Base-by-base conservation (phyloP, 2,113 vertebrate species). In the Carettochelys insculpta region DNA sequence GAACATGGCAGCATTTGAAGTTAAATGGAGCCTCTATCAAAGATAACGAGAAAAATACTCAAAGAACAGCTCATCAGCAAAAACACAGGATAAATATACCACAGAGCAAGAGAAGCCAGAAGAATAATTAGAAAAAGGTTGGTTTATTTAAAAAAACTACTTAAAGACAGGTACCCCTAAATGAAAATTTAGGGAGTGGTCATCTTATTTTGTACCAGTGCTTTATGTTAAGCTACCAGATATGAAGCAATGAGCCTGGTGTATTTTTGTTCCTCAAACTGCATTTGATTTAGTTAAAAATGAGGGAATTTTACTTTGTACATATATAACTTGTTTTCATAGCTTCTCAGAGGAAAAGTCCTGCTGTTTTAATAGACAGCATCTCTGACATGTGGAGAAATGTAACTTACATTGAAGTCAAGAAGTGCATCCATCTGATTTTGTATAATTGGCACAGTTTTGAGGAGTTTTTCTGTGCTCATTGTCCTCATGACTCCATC, bases 401-500 rank as follows among this genome's bases (percentile, higher is more conserved):
- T 19, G 81, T 89, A 88, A 97, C 98, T 98, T 98, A 99, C 99
- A 97, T 99, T 99, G 96, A 99, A 99, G 96, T 99, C 99, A 13
- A 99, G 98, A 89, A 99, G 98, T 61, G 99, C 98, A 96, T 99
- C 99, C 99, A 99, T 99, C 88, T 98, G 99, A 96, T 98, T 99
- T 86, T 98, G 98, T 95, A 99, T 98, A 96, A 99, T 99, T 56
- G 99, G 99, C 96, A 99, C 98, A 81, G 98, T 99, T 98, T 98
- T 99, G 85, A 99, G 93, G 58, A 99, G 98, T 95, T 99, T 99
- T 98, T 99, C 99, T 96, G 99, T 99, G 96, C 98, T 99, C 99
- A 99, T 99, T 94, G 98, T 99, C 97, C 99, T 98, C 99, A 99
- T 99, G 75, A 99, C 98, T 85, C 99, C 99, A 79, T 99, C 99